Conservation (phyloP, 2,797 vertebrate species). For the Rhyacichthys aspro region DNA sequence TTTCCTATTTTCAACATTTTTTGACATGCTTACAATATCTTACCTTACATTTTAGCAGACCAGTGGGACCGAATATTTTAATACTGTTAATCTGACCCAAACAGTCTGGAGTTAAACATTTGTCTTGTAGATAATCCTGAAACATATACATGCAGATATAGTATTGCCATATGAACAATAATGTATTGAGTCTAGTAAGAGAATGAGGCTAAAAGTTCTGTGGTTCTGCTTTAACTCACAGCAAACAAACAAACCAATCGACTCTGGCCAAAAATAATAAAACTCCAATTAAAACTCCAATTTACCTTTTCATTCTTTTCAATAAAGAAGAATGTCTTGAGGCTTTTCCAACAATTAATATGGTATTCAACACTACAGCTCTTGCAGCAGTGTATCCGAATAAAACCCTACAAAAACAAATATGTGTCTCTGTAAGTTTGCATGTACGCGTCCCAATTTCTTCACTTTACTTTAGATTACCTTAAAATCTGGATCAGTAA, state of each 20-base stretch:
- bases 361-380: conserved; percentile 91
- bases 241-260: no score
- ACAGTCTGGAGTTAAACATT: conserved; percentile 94
- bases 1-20: no score
- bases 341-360: conserved; percentile 91
- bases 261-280: no score
- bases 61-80: conserved; percentile 85
- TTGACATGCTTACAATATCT: no score
- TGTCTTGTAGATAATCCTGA: conserved; percentile 89
- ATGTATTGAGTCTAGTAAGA: no score
- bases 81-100: conserved; percentile 86
- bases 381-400: conserved; percentile 87
- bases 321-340: conserved; percentile 81
- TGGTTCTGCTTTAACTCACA: no score
- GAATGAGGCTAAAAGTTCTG: no score
- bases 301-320: conserved; percentile 95
- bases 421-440: not conserved
- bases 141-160: not conserved
- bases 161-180: no score
- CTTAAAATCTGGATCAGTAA: conserved; percentile 96
- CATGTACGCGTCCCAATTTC: not conserved
- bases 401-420: conserved; percentile 85
- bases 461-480: conserved; percentile 61
- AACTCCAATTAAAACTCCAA: not conserved
- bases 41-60: conserved; percentile 90